Evolutionary conservation across 2,113 vertebrate species (phyloP), one percentile per base, ranked within the genome.

Genomic region (Crocuta crocuta): DNA sequence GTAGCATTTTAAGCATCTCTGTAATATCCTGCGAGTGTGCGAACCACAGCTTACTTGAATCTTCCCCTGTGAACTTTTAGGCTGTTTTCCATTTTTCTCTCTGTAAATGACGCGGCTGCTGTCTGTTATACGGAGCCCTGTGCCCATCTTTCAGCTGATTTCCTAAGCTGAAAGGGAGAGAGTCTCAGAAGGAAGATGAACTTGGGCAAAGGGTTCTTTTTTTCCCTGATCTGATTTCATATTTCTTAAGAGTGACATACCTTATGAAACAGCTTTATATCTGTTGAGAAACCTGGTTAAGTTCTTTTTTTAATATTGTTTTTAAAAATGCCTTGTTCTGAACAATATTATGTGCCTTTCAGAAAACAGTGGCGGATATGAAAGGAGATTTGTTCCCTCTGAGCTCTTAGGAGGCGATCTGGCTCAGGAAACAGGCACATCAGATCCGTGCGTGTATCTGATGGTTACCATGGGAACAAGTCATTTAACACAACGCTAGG

Each of bases 381-480:
- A 97, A 96, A 82, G 92, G 95, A 96, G 94, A 78, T 97, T 87
- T 96, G 94, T 92, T 98, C 97, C 84, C 80, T 85, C 50, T 0
- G 35, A 79, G 96, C 96, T 97, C 86, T 98, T 87, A 94, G 97
- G 92, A 87, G 87, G 94, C 71, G 93, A 97, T 96, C 95, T 73
- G 96, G 95, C 96, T 97, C 95, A 73, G 97, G 96, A 96, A 97
- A 74, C 96, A 96, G 85, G 84, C 81, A 45, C 71, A 93, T 71
- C 93, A 73, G 84, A 91, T 92, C 65, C 16, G 7, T 13, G 70
- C 73, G 68, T 84, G 94, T 95, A 97, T 97, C 97, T 97, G 98
- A 98, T 97, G 98, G 98, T 98, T 98, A 96, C 97, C 55, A 98
- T 98, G 97, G 98, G 70, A 97, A 98, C 98, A 85, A 98, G 98